These are phyloP conservation scores for Mohoua ochrocephala DNA, from an alignment of 2,113 vertebrate species.

Conservation along the genomic window DNA sequence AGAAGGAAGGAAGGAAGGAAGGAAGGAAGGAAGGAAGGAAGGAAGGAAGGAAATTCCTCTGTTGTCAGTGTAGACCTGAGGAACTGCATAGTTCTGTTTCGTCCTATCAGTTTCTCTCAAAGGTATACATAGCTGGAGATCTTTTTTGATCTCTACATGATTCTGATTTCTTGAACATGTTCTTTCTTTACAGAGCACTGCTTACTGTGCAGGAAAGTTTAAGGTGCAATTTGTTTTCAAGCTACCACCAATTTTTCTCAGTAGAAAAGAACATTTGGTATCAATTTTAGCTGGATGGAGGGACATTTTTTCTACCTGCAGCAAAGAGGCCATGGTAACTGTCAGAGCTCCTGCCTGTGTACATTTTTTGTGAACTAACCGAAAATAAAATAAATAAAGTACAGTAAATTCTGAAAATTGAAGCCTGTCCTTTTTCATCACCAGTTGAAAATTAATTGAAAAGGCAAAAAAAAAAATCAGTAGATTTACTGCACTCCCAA, in stretches of 20 bases:
- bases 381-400: neutral
- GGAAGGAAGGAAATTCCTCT: neutral
- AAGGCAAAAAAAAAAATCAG: neutral
- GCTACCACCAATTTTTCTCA: neutral
- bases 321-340: neutral
- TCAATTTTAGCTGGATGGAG: neutral
- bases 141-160: neutral
- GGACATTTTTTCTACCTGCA: neutral
- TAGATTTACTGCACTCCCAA: neutral
- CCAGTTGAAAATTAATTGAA: neutral
- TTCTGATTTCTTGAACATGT: neutral
- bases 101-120: neutral
- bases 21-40: neutral
- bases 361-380: neutral
- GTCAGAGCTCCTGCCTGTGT: neutral
- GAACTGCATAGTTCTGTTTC: neutral
- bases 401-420: neutral
- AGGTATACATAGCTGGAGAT: neutral
- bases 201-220: neutral
- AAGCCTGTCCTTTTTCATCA: neutral
- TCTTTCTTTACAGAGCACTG: neutral
- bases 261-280: neutral
- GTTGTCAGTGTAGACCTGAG: neutral
- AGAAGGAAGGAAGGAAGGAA: neutral
- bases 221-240: constrained; percentile 14